These are phyloP conservation scores for Colossoma macropomum DNA, from an alignment of 2,113 vertebrate genomes.

Conservation along the genomic window DNA sequence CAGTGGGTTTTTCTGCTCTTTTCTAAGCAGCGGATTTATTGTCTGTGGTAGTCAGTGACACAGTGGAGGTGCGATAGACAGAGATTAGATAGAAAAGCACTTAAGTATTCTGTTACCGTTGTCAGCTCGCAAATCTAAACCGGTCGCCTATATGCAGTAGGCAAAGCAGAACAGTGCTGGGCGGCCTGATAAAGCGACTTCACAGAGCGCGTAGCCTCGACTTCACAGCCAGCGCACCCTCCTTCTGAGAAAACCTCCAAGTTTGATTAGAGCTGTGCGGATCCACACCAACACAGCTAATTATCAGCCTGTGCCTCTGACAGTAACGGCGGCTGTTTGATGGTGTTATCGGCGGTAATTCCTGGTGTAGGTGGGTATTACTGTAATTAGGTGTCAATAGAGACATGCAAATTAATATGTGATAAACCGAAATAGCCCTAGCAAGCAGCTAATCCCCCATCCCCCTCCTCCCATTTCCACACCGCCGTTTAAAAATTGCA, in stretches of 20 bases:
- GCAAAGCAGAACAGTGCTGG: not conserved
- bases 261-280: slow-evolving; percentile 13
- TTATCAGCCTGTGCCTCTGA: slow-evolving; percentile 51
- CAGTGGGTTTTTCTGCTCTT: no score
- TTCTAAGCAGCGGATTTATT: not conserved
- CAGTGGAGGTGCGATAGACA: not conserved
- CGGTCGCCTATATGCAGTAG: not conserved
- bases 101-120: not conserved
- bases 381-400: slow-evolving; percentile 65
- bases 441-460: slow-evolving; percentile 41
- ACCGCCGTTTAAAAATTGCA: slow-evolving; percentile 30
- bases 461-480: slow-evolving; percentile 21
- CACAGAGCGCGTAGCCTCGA: not conserved
- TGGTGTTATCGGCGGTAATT: slow-evolving; percentile 52
- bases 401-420: slow-evolving; percentile 60
- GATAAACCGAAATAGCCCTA: slow-evolving; percentile 54
- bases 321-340: slow-evolving; percentile 55
- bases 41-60: not conserved
- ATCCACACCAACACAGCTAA: slow-evolving; percentile 43
- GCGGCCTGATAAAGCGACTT: not conserved
- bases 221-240: slow-evolving; percentile 15
- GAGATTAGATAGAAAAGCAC: not conserved
- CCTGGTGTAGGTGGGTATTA: slow-evolving; percentile 63
- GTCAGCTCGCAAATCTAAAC: not conserved
- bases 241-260: slow-evolving; percentile 22